These are phyloP conservation scores for Campaea margaritaria DNA, from an alignment of 2,888 invertebrate species.

Conservation along the genomic window DNA sequence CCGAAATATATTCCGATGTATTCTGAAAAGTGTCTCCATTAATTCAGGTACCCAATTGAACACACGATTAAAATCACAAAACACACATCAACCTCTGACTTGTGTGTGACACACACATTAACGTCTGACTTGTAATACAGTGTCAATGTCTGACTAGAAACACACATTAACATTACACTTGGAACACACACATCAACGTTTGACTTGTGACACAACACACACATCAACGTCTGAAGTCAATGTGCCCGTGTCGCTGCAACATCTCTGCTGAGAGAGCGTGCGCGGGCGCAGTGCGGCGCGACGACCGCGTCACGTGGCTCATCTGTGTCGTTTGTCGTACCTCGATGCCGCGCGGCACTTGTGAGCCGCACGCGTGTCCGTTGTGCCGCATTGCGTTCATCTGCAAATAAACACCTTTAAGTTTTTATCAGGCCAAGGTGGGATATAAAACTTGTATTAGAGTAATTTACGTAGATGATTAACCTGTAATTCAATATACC, in stretches of 20 bases:
- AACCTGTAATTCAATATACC: no score
- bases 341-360: slow-evolving; percentile 58
- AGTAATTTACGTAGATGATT: no score
- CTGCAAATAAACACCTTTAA: slow-evolving; percentile 45
- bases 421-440: neutral
- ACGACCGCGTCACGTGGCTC: slow-evolving; percentile 74
- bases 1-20: no score
- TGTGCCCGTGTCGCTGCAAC: slow-evolving; percentile 75
- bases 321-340: slow-evolving; percentile 71
- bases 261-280: slow-evolving; percentile 74
- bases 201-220: neutral
- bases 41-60: no score
- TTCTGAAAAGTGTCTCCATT: no score
- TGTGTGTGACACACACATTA: no score
- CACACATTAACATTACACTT: no score
- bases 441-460: no score
- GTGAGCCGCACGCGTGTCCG: slow-evolving; percentile 57
- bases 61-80: no score
- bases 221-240: slow-evolving; percentile 68
- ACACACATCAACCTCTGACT: no score
- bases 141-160: no score
- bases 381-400: slow-evolving; percentile 72
- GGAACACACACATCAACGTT: no score
- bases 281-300: slow-evolving; percentile 73
- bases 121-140: neutral